Conservation (phyloP, 2,888 invertebrate species). For the Cryptocephalus moraei region DNA sequence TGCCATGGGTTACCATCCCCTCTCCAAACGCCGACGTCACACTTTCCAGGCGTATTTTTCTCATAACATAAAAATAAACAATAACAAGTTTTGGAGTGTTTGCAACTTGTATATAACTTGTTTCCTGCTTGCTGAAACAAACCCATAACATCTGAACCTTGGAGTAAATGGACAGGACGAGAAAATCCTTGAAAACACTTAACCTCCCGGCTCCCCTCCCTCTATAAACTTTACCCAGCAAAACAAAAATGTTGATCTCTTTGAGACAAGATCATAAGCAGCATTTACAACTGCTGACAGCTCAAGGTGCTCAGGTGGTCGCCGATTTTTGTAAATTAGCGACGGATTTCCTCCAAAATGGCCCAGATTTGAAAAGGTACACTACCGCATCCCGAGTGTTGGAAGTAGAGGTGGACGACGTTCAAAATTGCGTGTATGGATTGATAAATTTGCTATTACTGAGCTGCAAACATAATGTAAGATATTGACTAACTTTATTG, state of each 20-base stretch:
- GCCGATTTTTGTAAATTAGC: slow-evolving; percentile 62
- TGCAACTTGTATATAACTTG: too few species aligned
- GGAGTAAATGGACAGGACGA: too few species aligned
- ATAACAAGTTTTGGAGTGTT: too few species aligned
- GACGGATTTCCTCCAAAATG: slow-evolving; percentile 56
- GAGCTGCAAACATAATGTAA: slow-evolving; percentile 59
- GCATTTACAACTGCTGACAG: neutral
- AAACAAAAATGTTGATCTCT: neutral
- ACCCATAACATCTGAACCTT: too few species aligned
- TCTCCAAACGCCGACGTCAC: too few species aligned
- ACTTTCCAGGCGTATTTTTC: too few species aligned
- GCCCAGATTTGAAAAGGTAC: slow-evolving; percentile 52
- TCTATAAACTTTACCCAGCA: too few species aligned
- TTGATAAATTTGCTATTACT: slow-evolving; percentile 63
- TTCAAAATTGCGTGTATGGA: slow-evolving; percentile 60
- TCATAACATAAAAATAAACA: too few species aligned
- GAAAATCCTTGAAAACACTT: too few species aligned
- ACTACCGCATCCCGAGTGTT: slow-evolving; percentile 54
- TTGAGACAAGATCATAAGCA: neutral
- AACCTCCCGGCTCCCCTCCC: too few species aligned
- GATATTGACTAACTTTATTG: slow-evolving; percentile 15
- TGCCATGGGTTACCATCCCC: too few species aligned
- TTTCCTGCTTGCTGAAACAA: too few species aligned
- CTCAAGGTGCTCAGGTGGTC: slow-evolving; percentile 37
- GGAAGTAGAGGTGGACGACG: slow-evolving; percentile 41